Percentiles rank a stretch among this genome's conserved stretches.
Conservation (phyloP, 2,888 invertebrate species). For the Dryadula phaetusa region DNA sequence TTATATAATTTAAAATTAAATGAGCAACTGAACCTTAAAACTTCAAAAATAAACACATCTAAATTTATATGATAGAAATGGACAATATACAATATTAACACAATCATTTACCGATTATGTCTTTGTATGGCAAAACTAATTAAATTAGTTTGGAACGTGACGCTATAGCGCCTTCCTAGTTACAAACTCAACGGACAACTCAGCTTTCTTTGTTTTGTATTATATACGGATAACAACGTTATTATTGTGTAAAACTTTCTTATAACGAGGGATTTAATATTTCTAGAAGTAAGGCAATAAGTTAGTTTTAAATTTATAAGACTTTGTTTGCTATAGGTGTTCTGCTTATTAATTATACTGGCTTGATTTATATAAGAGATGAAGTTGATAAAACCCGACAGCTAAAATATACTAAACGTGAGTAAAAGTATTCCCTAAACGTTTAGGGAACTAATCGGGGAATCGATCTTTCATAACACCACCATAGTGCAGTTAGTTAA, state of each 20-base stretch:
- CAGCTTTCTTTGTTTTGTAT: conserved; percentile 6
- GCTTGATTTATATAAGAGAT: too few species aligned
- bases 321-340: too few species aligned
- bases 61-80: not conserved
- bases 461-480: too few species aligned
- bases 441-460: too few species aligned
- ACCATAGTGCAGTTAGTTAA: too few species aligned
- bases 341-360: too few species aligned
- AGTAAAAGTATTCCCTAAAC: too few species aligned
- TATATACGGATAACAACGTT: not conserved
- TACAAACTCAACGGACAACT: conserved; percentile 9
- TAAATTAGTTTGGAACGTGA: conserved; percentile 20
- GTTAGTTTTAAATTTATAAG: too few species aligned
- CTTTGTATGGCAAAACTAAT: conserved; percentile 12
- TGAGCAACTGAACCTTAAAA: not conserved
- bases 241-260: conserved; percentile 5
- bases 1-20: not conserved
- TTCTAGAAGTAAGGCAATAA: too few species aligned
- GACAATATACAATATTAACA: conserved; percentile 7
- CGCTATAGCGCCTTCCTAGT: not conserved
- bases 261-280: not conserved
- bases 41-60: not conserved
- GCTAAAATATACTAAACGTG: too few species aligned
- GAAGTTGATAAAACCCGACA: too few species aligned
- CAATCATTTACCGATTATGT: conserved; percentile 3